These are phyloP conservation scores for Melangyna quadrimaculata DNA, from an alignment of 2,888 invertebrate genomes.

Conservation along the genomic window DNA sequence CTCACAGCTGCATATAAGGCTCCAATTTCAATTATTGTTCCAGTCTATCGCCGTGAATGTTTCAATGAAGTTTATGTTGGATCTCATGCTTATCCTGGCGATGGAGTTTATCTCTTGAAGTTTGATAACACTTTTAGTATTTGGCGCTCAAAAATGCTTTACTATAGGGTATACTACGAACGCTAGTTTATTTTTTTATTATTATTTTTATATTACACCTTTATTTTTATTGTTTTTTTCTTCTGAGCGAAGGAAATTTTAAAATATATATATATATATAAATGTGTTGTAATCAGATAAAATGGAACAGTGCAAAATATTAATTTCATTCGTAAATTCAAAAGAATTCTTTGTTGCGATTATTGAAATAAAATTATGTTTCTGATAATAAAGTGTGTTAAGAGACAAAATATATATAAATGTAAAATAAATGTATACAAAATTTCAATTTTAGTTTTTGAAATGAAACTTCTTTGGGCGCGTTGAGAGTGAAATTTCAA, in stretches of 20 bases:
- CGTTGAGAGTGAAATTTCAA: no score
- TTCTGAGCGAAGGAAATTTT: neutral
- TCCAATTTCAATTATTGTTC: slow-evolving; percentile 91
- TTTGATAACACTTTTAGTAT: slow-evolving; percentile 99
- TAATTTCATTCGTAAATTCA: neutral
- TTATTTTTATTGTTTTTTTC: slow-evolving; percentile 11
- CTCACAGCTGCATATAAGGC: slow-evolving; percentile 56
- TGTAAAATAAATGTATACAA: neutral
- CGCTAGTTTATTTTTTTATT: slow-evolving; percentile 81
- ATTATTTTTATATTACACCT: neutral
- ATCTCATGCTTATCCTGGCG: slow-evolving; percentile 97
- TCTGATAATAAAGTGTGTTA: slow-evolving; percentile 43
- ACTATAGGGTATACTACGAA: slow-evolving; percentile 99
- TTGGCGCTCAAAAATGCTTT: slow-evolving; percentile 99
- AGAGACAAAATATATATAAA: slow-evolving; percentile 4
- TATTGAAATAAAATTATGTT: slow-evolving; percentile 34
- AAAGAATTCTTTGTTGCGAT: neutral
- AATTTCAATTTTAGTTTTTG: neutral
- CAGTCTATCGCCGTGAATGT: slow-evolving; percentile 97
- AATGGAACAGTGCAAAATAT: slow-evolving; percentile 30
- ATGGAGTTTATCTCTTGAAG: slow-evolving; percentile 98
- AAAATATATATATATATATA: slow-evolving; percentile 24
- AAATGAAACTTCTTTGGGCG: no score
- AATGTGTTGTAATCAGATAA: slow-evolving; percentile 35
- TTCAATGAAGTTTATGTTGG: slow-evolving; percentile 99